These are phyloP conservation scores for Ibidorhyncha struthersii DNA, from an alignment of 2,113 vertebrate genomes.

Conservation along the genomic window DNA sequence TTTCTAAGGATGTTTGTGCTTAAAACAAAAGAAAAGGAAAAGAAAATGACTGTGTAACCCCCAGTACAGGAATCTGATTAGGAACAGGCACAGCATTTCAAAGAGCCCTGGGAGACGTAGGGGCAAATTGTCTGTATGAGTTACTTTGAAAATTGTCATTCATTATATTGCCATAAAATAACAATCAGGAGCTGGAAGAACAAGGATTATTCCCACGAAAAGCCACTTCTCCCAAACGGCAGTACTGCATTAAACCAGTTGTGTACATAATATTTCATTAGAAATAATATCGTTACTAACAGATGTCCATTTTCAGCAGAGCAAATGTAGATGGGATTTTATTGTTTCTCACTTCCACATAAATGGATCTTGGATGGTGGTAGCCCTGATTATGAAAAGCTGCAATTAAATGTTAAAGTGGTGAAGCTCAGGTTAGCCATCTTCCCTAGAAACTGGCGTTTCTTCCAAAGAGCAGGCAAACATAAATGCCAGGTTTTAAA, in stretches of 20 bases:
- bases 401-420: conserved; percentile 39
- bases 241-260: conserved; percentile 58
- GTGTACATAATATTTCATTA: conserved; percentile 68
- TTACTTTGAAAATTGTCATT: conserved; percentile 48
- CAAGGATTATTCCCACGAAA: conserved; percentile 33
- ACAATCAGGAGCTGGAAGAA: conserved; percentile 35
- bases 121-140: background rate
- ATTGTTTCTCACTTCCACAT: conserved; percentile 67
- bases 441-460: background rate
- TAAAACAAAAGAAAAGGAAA: background rate
- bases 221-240: conserved; percentile 48
- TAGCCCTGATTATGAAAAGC: conserved; percentile 53
- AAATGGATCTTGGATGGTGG: conserved; percentile 59
- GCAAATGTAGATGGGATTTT: conserved; percentile 64
- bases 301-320: conserved; percentile 50
- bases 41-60: background rate
- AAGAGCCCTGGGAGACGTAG: conserved; percentile 12
- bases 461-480: background rate
- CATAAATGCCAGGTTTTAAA: background rate
- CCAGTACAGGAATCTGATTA: conserved; percentile 55
- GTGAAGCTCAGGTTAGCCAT: background rate
- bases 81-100: conserved; percentile 17
- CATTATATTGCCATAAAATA: conserved; percentile 35
- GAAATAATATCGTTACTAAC: conserved; percentile 67
- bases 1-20: background rate